A percentile compares a stretch with the other conserved stretches of the same genome.
Conservation (phyloP, 1,140 invertebrate genomes). For the Drosophila mayri region DNA sequence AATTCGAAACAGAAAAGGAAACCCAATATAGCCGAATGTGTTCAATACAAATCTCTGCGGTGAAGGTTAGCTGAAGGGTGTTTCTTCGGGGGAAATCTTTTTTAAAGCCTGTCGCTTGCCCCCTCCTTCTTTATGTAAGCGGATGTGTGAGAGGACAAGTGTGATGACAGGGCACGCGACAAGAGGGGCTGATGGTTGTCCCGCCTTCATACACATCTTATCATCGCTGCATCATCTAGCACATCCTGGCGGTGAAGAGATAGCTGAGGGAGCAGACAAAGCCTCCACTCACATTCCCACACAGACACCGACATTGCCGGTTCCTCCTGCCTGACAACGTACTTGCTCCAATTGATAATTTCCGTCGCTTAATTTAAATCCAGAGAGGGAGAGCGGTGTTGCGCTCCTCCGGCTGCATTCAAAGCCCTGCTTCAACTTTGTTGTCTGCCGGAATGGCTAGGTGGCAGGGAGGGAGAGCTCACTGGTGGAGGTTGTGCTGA, state of each 20-base stretch:
- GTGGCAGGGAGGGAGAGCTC: conserved; percentile 3
- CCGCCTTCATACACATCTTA: conserved; percentile 53
- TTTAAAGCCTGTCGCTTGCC: not conserved
- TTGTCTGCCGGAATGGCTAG: conserved; percentile 8
- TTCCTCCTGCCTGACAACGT: conserved; percentile 43
- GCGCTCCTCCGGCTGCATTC: conserved; percentile 3
- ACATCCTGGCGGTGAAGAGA: conserved; percentile 9
- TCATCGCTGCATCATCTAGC: conserved; percentile 47
- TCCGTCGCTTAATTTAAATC: conserved; percentile 70
- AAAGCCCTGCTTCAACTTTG: conserved; percentile 74
- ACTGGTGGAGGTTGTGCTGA: conserved; percentile 25
- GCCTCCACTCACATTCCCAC: conserved; percentile 20
- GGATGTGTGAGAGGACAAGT: conserved; percentile 63
- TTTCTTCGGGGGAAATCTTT: not conserved
- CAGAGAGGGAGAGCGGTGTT: conserved; percentile 32
- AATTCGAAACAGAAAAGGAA: conserved; percentile 13
- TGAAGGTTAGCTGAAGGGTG: conserved; percentile 53
- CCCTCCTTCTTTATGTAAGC: not conserved
- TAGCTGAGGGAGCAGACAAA: conserved; percentile 39
- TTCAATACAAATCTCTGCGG: conserved; percentile 28
- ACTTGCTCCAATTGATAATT: conserved; percentile 75
- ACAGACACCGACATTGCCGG: conserved; percentile 49
- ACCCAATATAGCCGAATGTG: conserved; percentile 5
- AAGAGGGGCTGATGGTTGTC: conserved; percentile 20
- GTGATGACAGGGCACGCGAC: conserved; percentile 60